Evolutionary conservation across 2,888 invertebrate species (phyloP).

Genomic region (Macroteleia sp.): DNA sequence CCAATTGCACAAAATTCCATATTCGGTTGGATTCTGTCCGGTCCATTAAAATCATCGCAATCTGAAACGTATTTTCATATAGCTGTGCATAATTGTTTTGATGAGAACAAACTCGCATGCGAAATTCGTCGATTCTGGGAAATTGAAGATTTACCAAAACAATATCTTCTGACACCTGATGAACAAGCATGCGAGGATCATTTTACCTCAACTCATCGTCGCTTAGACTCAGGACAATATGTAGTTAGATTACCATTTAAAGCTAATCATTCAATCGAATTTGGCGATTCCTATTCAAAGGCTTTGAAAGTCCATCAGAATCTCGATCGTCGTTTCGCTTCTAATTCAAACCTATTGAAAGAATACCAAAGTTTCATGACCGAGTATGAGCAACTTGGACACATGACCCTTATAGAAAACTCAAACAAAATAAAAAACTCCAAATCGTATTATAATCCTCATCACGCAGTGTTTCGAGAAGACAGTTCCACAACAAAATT

Average conservation of each 20-base stretch:
- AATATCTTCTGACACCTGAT: background rate
- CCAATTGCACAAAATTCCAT: too few species aligned
- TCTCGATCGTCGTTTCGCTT: background rate
- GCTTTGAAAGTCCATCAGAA: background rate
- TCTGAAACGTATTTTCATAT: background rate
- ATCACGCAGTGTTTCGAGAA: background rate
- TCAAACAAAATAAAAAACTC: background rate
- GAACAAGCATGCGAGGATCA: background rate
- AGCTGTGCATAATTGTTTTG: background rate
- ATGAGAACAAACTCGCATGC: background rate
- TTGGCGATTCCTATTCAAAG: background rate
- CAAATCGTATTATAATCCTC: background rate
- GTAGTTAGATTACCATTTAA: background rate
- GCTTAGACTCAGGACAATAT: background rate
- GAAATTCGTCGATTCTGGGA: slow-evolving; percentile 1
- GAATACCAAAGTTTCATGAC: background rate
- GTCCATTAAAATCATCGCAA: background rate
- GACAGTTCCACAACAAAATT: slow-evolving; percentile 1
- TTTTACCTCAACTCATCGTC: background rate
- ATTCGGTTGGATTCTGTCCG: background rate
- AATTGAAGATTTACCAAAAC: background rate
- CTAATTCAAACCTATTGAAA: background rate
- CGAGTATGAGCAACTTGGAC: background rate
- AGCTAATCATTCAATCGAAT: background rate
- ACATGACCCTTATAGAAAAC: background rate